Evolutionary conservation across 2,113 vertebrate genomes (phyloP).

Genomic region (Vidua macroura): DNA sequence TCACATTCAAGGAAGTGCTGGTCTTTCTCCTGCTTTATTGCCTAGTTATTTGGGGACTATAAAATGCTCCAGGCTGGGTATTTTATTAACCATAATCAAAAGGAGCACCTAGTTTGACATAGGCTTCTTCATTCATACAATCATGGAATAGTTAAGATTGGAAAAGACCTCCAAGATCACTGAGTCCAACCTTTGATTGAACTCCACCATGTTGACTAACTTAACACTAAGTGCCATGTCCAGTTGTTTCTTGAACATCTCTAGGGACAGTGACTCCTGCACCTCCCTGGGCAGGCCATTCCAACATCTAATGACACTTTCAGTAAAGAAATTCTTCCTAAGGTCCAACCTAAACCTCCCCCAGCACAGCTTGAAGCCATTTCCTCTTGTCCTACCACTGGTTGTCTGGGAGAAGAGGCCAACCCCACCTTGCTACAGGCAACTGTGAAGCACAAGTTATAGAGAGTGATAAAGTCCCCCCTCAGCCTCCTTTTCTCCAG

Average conservation of each 20-base stretch:
- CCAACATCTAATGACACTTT: background rate
- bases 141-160: background rate
- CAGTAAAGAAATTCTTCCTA: background rate
- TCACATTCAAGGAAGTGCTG: background rate
- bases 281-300: background rate
- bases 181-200: rapidly evolving
- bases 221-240: background rate
- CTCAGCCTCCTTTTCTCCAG: background rate
- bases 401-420: background rate
- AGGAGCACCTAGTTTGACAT: background rate
- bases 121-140: background rate
- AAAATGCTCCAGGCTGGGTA: background rate
- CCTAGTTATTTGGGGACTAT: background rate
- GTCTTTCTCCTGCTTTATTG: background rate
- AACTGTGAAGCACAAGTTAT: background rate
- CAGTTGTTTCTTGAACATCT: background rate
- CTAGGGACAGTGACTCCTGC: background rate
- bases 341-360: background rate
- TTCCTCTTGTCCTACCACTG: background rate
- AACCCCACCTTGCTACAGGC: background rate
- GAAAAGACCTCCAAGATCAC: background rate
- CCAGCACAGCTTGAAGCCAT: background rate
- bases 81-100: background rate
- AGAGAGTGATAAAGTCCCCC: background rate
- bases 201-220: background rate